Evolutionary conservation across 2,888 invertebrate genomes (phyloP).

Genomic region (Trissolcus japonicus): DNA sequence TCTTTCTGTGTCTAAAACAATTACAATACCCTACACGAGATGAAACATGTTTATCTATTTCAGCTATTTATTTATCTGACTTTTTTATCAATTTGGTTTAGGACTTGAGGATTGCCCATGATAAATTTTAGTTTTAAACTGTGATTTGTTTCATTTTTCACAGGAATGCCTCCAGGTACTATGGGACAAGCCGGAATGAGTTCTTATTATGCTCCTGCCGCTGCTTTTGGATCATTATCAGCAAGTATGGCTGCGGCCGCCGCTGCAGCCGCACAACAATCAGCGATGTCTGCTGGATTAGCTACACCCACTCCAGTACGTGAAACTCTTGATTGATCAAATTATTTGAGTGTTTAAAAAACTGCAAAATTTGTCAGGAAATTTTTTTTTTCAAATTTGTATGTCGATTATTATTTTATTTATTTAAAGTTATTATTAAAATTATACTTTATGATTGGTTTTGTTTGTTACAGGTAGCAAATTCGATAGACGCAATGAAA

Average conservation of each 20-base stretch:
- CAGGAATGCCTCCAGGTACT: slow-evolving; percentile 84
- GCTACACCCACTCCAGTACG: slow-evolving; percentile 83
- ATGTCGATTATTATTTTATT: too few relatives aligned
- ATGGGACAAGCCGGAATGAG: slow-evolving; percentile 84
- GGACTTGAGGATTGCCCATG: background rate
- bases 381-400: too few relatives aligned
- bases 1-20: background rate
- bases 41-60: background rate
- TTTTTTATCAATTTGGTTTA: too few relatives aligned
- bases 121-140: background rate
- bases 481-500: slow-evolving; percentile 87
- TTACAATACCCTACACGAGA: background rate
- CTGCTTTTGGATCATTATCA: slow-evolving; percentile 84
- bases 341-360: background rate
- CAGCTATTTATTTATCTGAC: background rate
- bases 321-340: slow-evolving; percentile 8
- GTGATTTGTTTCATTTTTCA: background rate
- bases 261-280: slow-evolving; percentile 83
- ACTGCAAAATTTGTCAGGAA: background rate
- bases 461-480: slow-evolving; percentile 80
- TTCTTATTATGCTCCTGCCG: slow-evolving; percentile 82
- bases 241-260: slow-evolving; percentile 85
- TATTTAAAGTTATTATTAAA: too few relatives aligned
- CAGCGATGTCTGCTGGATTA: slow-evolving; percentile 83
- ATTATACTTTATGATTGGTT: too few relatives aligned